These are phyloP conservation scores for Meles meles DNA, from an alignment of 2,113 vertebrate species.

Conservation along the genomic window DNA sequence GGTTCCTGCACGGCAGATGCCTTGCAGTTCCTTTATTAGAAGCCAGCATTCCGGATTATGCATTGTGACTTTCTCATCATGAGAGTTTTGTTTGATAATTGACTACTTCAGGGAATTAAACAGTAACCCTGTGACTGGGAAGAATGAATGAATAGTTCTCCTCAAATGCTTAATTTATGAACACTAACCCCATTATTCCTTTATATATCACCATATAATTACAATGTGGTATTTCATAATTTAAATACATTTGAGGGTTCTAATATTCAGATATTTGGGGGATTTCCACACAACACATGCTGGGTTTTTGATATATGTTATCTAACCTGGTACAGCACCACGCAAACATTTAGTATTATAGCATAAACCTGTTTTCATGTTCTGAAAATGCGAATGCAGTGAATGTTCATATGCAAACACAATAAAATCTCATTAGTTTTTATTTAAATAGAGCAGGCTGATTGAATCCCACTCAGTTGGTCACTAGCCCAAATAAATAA, in stretches of 20 bases:
- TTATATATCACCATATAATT: constrained; percentile 43
- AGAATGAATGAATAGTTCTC: neutral
- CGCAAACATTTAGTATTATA: constrained; percentile 38
- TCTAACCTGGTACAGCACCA: constrained; percentile 40
- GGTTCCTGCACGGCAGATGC: constrained; percentile 18
- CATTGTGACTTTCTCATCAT: constrained; percentile 24
- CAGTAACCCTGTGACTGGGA: neutral
- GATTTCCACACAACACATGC: neutral
- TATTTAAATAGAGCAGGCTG: constrained; percentile 62
- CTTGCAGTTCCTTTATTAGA: constrained; percentile 24
- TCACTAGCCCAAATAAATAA: constrained; percentile 59
- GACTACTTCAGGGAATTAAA: constrained; percentile 47
- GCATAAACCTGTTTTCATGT: constrained; percentile 40
- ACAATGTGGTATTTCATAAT: constrained; percentile 39
- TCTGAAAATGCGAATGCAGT: constrained; percentile 38
- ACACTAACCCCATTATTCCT: constrained; percentile 9
- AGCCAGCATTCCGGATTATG: neutral
- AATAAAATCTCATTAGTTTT: constrained; percentile 61
- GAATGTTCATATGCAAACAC: constrained; percentile 25
- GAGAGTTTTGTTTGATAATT: constrained; percentile 53
- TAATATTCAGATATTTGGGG: constrained; percentile 23
- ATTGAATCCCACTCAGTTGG: constrained; percentile 53
- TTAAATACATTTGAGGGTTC: constrained; percentile 20
- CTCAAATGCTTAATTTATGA: constrained; percentile 55
- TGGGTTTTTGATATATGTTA: constrained; percentile 44